Evolutionary conservation across 2,888 invertebrate genomes (phyloP).

Genomic region (Hydriomena furcata): DNA sequence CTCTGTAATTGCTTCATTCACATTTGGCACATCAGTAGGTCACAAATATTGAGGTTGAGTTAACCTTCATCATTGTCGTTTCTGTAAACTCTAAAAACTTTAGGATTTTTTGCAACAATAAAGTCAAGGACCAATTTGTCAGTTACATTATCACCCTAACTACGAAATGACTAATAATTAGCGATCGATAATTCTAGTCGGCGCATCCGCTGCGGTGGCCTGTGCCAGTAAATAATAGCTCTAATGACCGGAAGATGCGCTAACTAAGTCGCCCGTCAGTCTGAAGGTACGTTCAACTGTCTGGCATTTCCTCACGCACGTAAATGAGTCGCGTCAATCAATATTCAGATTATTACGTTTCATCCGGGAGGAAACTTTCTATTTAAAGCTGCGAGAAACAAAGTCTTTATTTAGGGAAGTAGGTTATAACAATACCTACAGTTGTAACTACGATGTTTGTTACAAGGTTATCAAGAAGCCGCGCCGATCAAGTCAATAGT

Average conservation of each 20-base stretch:
- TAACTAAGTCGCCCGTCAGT: constrained; percentile 21
- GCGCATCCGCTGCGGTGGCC: constrained; percentile 26
- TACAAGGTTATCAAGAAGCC: constrained; percentile 6
- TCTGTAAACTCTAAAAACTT: no score
- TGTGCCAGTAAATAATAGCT: constrained; percentile 34
- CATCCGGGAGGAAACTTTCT: constrained; percentile 15
- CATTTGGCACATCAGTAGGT: constrained; percentile 18
- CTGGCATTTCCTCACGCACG: constrained; percentile 29
- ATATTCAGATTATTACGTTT: constrained; percentile 24
- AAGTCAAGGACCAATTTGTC: constrained; percentile 15
- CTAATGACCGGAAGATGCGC: constrained; percentile 37
- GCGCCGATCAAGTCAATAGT: constrained; percentile 1
- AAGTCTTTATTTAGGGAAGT: neutral
- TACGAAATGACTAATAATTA: constrained; percentile 25
- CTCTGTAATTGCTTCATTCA: constrained; percentile 15
- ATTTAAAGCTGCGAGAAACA: neutral
- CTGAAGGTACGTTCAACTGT: constrained; percentile 26
- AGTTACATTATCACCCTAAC: constrained; percentile 22
- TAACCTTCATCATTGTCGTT: no score
- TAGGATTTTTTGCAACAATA: no score
- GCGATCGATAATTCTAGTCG: constrained; percentile 27
- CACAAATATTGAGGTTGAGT: no score
- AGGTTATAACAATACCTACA: neutral
- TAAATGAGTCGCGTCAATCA: constrained; percentile 39
- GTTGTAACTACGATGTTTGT: no score